Evolutionary conservation across 2,888 invertebrate genomes (phyloP), one percentile per base, ranked within the genome.

Genomic region (Ptilodon capucinus): DNA sequence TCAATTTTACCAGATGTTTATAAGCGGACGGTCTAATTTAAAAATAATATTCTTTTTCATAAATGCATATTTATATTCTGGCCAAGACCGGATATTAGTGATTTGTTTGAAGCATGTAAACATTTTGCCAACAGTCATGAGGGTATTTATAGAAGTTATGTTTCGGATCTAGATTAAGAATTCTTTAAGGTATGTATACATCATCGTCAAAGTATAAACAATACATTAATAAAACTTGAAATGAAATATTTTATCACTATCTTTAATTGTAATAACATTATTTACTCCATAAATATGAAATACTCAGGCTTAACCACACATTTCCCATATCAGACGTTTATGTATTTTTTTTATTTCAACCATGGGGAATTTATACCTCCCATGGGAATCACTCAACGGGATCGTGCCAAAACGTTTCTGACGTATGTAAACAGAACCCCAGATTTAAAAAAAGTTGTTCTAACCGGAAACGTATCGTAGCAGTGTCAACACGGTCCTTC

Each of bases 401-500:
- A 55, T 64, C 71, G 66, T 77, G 77, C 76, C 74, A 79, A 79
- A 76, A 76, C 68, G 68, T 69, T 74, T 65, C 66, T 57, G 66
- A 64, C 62, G 64, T 67, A 64, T 71, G 68, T 59, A 76, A 81
- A 80, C 73, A 79, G 63, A 70, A 57, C 63, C 54, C 47, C 46
- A 54, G 60, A 32, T 32, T n/a, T 61, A 60, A 54, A 68, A 81
- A 84, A 78, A 66, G 54, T 60, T 50, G 55, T 52, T 59, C 54
- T 65, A 74, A 75, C 81, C 83, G 86, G 84, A 87, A 83, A 84
- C 76, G 57, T 57, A 56, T 63, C 63, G 54, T 66, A 65, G 65
- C 73, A 76, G 67, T 77, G 80, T 82, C 81, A 86, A 88, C 76
- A 84, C 50, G 50, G 58, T 60, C 84, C 84, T 88, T 86, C 86